phyloP scores from a whole-genome alignment of 2,888 invertebrate genomes.

The Leptinotarsa juncta region DNA sequence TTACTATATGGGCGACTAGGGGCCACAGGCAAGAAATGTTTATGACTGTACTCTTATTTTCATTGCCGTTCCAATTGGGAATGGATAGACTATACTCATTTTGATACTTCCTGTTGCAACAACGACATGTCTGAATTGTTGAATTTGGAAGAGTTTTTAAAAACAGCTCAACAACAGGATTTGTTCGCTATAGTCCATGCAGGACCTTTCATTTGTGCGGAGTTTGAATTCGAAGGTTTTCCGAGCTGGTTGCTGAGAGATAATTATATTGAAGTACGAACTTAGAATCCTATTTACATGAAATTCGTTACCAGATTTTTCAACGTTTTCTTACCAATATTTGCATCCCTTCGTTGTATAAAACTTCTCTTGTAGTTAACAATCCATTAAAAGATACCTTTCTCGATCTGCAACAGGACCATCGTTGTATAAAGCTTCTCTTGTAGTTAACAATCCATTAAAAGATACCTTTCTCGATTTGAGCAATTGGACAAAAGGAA shows the following conservation, averaged over 20 bases:
- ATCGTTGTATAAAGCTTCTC: slow-evolving; percentile 68
- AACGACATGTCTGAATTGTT: slow-evolving; percentile 68
- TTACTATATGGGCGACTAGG: too few species aligned
- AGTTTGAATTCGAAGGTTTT: slow-evolving; percentile 77
- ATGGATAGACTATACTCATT: too few species aligned
- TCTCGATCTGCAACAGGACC: slow-evolving; percentile 66
- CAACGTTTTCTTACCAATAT: slow-evolving; percentile 63
- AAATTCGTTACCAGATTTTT: slow-evolving; percentile 27
- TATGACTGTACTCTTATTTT: too few species aligned
- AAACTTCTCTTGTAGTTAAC: too few species aligned
- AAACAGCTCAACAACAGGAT: slow-evolving; percentile 74
- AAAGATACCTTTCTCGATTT: slow-evolving; percentile 84
- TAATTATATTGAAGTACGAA: slow-evolving; percentile 62
- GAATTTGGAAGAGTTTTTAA: slow-evolving; percentile 75
- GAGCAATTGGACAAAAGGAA: slow-evolving; percentile 87
- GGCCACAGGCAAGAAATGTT: too few species aligned
- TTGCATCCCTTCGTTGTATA: too few species aligned
- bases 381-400: too few species aligned
- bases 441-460: slow-evolving; percentile 66
- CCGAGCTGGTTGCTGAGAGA: slow-evolving; percentile 63
- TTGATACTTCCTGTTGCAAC: slow-evolving; percentile 60
- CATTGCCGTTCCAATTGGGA: too few species aligned
- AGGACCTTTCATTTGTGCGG: slow-evolving; percentile 95
- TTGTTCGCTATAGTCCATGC: slow-evolving; percentile 83
- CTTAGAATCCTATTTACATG: slow-evolving; percentile 58